Evolutionary conservation across 2,113 vertebrate species (phyloP), one percentile per base, ranked within the genome.

Genomic region (Danio rerio): DNA sequence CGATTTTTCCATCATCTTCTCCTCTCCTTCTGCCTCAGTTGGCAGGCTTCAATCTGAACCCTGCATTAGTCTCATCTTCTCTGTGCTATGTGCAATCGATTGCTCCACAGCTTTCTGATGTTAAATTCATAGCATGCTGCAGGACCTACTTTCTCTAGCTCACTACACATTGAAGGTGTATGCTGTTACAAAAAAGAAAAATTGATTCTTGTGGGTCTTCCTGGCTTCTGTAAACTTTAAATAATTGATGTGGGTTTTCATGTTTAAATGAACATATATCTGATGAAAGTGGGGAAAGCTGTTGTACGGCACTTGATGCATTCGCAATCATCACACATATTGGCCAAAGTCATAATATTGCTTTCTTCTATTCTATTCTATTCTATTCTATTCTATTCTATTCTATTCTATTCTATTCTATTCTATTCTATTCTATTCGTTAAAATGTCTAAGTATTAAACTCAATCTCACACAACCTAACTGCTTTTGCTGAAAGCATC

Each of bases 51-150:
- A 84, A 82, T 83, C 83, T 85, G 62, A 85, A 80, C 69, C 42
- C 68, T 87, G 84, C 88, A 92, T 91, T 92, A 91, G 86, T 85
- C 68, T 79, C 70, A 86, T 89, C 82, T 84, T 89, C 86, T 81
- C 75, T 77, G 43, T 84, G 78, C 75, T 88, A 74, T 79, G 56
- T 58, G 63, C 71, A 92, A 94, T 93, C 45, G 91, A 93, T 91
- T 82, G 8, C 62, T 62, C 80, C 76, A 52, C 85, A 81, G 83
- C 78, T 85, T 70, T 85, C 82, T 85, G 87, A 88, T 90, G 87
- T 89, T 90, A 86, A 86, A 89, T 91, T 88, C 31, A 89, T 90
- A 79, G 85, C 81, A 55, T 81, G 83, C 85, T 78, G 83, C 73
- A 50, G 63, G 84, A 73, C 52, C 31, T 82, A 58, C 49, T 68